These are phyloP conservation scores for Hesperia comma DNA, from an alignment of 2,888 invertebrate species.

Conservation along the genomic window DNA sequence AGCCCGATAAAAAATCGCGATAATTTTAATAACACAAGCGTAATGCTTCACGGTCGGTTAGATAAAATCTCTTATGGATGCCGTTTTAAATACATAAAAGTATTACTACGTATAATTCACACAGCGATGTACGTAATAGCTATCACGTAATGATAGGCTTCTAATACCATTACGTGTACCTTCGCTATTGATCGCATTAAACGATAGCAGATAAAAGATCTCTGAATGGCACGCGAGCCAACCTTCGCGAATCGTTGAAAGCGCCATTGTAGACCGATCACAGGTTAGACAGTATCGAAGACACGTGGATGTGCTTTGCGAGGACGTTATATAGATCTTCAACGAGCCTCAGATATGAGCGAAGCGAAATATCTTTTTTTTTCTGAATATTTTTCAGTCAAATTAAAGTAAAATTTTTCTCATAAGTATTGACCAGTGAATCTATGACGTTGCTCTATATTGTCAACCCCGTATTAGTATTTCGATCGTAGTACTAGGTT, in stretches of 20 bases:
- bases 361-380: no score
- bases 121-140: conserved; percentile 30
- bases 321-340: background rate
- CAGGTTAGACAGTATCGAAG: conserved; percentile 25
- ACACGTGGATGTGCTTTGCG: conserved; percentile 3
- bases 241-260: conserved; percentile 30
- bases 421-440: no score
- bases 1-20: background rate
- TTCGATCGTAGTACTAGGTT: no score
- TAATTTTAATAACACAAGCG: conserved; percentile 1
- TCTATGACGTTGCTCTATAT: no score
- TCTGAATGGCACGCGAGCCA: conserved; percentile 35
- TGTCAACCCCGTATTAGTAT: no score
- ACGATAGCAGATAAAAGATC: conserved; percentile 35
- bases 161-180: conserved; percentile 37
- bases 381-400: no score
- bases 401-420: no score
- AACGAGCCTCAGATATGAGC: background rate
- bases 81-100: conserved; percentile 27
- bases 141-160: conserved; percentile 36
- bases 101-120: conserved; percentile 29
- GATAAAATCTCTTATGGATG: conserved; percentile 24
- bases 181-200: conserved; percentile 33
- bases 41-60: conserved; percentile 1
- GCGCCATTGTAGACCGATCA: conserved; percentile 28